These are phyloP conservation scores for Etheostoma nigrum DNA, from an alignment of 2,797 vertebrate species.

Conservation along the genomic window DNA sequence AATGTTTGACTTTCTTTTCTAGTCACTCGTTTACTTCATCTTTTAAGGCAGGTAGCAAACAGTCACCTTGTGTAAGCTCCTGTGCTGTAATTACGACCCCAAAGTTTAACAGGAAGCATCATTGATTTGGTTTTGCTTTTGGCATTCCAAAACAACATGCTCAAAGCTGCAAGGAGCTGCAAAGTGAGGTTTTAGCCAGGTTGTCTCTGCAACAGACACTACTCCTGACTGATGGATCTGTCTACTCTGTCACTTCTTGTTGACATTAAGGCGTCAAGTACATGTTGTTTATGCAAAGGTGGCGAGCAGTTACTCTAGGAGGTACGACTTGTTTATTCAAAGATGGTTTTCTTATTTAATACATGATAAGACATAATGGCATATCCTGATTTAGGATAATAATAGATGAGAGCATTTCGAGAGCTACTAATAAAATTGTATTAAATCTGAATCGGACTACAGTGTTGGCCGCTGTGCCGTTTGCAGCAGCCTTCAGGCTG, in stretches of 20 bases:
- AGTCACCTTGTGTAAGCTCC: neutral
- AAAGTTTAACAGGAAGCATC: conserved; percentile 56
- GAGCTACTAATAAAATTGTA: no score
- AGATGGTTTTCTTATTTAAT: neutral
- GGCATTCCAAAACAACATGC: conserved; percentile 11
- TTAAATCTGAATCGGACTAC: no score
- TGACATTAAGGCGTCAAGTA: neutral
- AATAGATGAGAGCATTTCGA: neutral
- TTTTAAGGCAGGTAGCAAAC: conserved; percentile 5
- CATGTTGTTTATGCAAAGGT: no score
- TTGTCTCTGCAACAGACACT: conserved; percentile 7
- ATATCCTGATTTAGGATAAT: neutral
- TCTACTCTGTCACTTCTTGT: conserved; percentile 19
- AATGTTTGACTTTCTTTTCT: conserved; percentile 65
- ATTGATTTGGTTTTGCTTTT: conserved; percentile 26
- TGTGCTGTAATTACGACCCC: conserved; percentile 18
- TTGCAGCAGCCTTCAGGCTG: no score
- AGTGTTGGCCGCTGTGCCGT: no score
- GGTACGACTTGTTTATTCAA: no score
- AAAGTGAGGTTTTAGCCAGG: conserved; percentile 12
- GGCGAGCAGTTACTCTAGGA: no score
- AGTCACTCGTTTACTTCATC: neutral
- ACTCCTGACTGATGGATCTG: conserved; percentile 11
- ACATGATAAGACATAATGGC: neutral
- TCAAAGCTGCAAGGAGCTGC: conserved; percentile 42